Evolutionary conservation across 2,113 vertebrate species (phyloP).

Genomic region (Ceyx melanurus): DNA sequence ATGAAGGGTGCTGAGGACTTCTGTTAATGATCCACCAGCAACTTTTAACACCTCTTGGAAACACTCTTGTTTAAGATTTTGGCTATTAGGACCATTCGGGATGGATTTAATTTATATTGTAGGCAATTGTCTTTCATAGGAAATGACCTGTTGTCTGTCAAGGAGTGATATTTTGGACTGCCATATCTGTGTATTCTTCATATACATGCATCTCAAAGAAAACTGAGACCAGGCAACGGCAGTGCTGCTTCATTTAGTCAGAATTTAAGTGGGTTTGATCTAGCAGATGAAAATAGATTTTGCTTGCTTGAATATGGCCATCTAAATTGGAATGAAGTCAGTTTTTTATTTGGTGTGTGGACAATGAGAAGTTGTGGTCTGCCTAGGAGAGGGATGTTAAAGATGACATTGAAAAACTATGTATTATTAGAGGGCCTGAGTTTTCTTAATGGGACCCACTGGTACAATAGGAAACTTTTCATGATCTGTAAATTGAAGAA

Average conservation of each 20-base stretch:
- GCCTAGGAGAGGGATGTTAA: not conserved
- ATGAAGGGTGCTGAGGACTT: not conserved
- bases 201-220: not conserved
- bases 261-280: not conserved
- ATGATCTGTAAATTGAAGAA: not conserved
- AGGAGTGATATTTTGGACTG: not conserved
- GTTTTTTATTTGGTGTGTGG: not conserved
- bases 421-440: not conserved
- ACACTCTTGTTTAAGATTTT: not conserved
- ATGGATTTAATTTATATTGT: not conserved
- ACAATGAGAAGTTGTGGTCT: not conserved
- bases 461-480: not conserved
- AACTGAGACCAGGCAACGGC: fast-evolving
- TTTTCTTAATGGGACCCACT: not conserved
- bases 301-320: not conserved
- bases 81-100: not conserved
- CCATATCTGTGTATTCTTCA: not conserved
- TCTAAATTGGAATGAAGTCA: not conserved
- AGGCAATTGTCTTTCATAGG: not conserved
- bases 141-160: not conserved
- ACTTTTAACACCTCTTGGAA: not conserved
- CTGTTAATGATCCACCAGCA: not conserved
- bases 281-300: not conserved
- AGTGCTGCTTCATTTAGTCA: not conserved
- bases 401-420: not conserved